Evolutionary conservation across 2,113 vertebrate genomes (phyloP), one percentile per base, ranked within the genome.

Genomic region (Eudyptes chrysolophus): DNA sequence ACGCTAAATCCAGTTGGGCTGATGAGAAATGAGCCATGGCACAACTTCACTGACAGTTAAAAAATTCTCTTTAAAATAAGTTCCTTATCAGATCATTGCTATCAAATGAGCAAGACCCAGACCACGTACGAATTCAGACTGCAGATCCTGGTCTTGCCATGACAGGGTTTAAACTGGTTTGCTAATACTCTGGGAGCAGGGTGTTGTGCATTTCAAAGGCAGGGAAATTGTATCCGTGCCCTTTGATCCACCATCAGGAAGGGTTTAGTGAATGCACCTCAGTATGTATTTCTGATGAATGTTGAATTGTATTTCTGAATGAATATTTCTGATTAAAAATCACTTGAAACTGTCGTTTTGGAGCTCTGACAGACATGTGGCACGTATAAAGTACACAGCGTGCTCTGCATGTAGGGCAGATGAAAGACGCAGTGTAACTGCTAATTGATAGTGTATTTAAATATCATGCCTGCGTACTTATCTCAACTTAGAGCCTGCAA

Each of bases 371-470:
- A 55, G 69, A 27, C 52, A 48, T 1, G 34, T 9, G 30, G 42
- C 61, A 48, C 34, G 13, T 9, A 51, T 1, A 51, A 76, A 85
- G 38, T 16, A 69, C 3, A 3, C 70, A 32, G 29, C 0, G 1
- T 19, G 22, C 36, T 71, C 92, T 44, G 49, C 78, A 11, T 4
- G 42, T 13, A 10, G 2, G 49, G 24, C 11, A 87, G 70, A 82
- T 79, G 65, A 92, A 84, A 94, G 72, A 29, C 1, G 1, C 16
- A 5, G 30, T 3, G 14, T 44, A 55, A 83, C 10, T 54, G 58
- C 34, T 78, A 78, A 93, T n/a, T 70, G 80, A 70, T 34, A 22
- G 34, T 0, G 0, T 62, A 48, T 71, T 88, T 87, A 91, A 90
- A 71, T 46, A 77, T 34, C 49, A 12, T 13, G 68, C 68, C 30